Evolutionary conservation across 2,888 invertebrate genomes (phyloP), one percentile per base, ranked within the genome.

Genomic region (Drosophila monieri): DNA sequence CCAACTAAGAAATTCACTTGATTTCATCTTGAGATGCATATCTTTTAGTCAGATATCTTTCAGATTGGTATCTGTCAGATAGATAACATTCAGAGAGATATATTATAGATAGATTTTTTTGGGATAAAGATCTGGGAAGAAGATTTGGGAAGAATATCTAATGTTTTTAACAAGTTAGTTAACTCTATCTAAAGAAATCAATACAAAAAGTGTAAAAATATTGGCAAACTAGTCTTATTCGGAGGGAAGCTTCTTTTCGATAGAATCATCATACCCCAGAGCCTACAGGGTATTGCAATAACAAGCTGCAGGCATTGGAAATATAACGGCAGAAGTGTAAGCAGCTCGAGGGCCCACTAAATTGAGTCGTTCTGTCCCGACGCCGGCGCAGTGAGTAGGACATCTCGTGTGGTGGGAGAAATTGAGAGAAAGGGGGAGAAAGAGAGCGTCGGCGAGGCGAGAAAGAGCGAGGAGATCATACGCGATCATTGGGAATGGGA

Each of bases 311-410:
- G 27, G 43, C 75, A 72, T 78, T 73, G 62, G 60, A 70, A 81
- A 66, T 69, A 51, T 70, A 77, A 78, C 73, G 66, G 79, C 59
- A 71, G 67, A 72, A 77, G 52, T 64, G 54, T 54, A 64, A 68
- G 59, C 51, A 62, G 75, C 60, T 57, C 60, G 80, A 74, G 76
- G 72, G 81, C 70, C 81, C 53, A 74, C 81, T 81, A 81, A 85
- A 81, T 81, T 85, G 81, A 85, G 76, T 80, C 78, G 80, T 84
- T 78, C 57, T 64, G 49, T 41, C 37, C 56, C 70, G 71, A 58
- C 69, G 69, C 73, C 62, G 74, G 65, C 68, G 74, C 76, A 77
- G 44, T 73, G 81, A 75, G 85, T 80, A 84, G 80, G 80, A 80
- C 69, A 73, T 73, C 48, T 51, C 51, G 52, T 55, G 59, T 67